phyloP scores from a whole-genome alignment of 2,888 invertebrate species.

The Rhagonycha lutea region DNA sequence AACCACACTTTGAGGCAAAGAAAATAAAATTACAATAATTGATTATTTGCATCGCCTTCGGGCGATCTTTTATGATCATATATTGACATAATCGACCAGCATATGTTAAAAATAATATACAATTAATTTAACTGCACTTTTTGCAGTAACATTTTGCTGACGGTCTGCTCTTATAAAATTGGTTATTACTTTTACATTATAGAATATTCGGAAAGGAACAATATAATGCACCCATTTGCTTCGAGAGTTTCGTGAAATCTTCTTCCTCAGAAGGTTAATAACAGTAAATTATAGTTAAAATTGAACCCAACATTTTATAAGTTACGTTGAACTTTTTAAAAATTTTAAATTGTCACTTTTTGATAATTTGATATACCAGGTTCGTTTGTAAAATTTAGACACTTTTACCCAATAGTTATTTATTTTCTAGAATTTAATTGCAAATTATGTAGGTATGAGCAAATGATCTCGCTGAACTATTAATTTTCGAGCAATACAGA shows the following conservation, averaged over 20 bases:
- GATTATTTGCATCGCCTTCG: neutral
- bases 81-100: neutral
- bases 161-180: neutral
- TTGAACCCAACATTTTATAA: neutral
- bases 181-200: neutral
- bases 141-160: neutral
- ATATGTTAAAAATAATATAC: neutral
- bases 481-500: no score
- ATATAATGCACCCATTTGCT: neutral
- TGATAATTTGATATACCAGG: no score
- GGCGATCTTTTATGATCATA: neutral
- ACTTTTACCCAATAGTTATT: no score
- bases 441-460: no score
- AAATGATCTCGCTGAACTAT: no score
- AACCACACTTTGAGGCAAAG: neutral
- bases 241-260: neutral
- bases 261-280: neutral
- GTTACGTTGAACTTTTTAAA: neutral
- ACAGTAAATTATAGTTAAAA: neutral
- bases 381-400: no score
- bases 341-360: neutral
- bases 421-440: no score
- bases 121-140: neutral
- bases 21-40: neutral
- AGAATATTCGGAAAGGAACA: neutral